Evolutionary conservation across 2,888 invertebrate species (phyloP), one percentile per base, ranked within the genome.

Genomic region (Rhyacophila evoluta): DNA sequence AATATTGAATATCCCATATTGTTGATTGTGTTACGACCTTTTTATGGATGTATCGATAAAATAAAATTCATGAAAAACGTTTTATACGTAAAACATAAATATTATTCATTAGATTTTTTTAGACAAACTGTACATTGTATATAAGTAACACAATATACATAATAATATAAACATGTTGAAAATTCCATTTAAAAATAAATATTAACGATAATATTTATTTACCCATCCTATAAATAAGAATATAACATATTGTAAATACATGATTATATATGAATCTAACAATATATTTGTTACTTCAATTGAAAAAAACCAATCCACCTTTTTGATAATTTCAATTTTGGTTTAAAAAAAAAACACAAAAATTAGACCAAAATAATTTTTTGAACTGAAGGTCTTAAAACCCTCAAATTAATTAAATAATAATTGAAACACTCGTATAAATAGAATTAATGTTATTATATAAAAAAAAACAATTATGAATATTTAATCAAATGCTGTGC

Each of bases 61-160:
- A n/a, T n/a, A n/a, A n/a, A n/a, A 12, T 55, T 71, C 41, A 71
- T 37, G 69, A 38, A 25, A 15, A 69, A 69, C 27, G 74, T 78
- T 74, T 37, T 41, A 33, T 2, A 55, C 19, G 2, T 8, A 2
- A 41, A 41, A 19, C 41, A 8, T 19, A 11, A 41, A 41, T 15
- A 15, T 41, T 41, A 55, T 19, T 10, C 2, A 8, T 25, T 55
- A 19, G 5, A 8, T 55, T 19, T 19, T 25, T 19, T 55, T 55
- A 55, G 55, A 55, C 12, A 55, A 19, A 55, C 19, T 55, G 55
- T 55, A 55, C 10, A 55, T 33, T 55, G 19, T 55, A 55, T 55
- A 55, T 25, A 55, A 8, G 55, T 41, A 25, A 55, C 15, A 1
- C 8, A 41, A 55, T 55, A 25, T 19, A 25, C 55, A 10, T 55